phyloP scores from a whole-genome alignment of 2,113 vertebrate genomes.

The Heliornis fulica region DNA sequence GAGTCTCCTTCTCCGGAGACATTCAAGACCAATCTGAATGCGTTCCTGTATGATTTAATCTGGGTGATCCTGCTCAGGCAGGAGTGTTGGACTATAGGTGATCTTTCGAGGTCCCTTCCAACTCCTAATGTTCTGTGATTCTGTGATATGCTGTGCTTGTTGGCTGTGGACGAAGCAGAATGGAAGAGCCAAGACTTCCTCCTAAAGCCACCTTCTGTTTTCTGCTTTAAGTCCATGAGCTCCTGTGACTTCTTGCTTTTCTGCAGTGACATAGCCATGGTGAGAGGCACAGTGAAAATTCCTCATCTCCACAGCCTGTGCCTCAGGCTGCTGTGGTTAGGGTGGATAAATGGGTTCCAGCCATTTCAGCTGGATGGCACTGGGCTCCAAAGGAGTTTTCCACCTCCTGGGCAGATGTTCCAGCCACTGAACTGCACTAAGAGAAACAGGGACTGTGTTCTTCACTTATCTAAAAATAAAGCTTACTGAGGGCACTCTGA shows the following conservation, averaged over 20 bases:
- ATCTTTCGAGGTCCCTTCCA: too few relatives aligned
- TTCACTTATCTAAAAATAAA: slow-evolving; percentile 18
- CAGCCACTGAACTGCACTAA: not conserved
- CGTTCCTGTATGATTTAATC: too few relatives aligned
- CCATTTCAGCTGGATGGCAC: not conserved
- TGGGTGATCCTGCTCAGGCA: too few relatives aligned
- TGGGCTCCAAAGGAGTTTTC: not conserved
- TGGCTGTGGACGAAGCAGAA: not conserved
- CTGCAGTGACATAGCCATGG: not conserved
- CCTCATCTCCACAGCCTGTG: not conserved
- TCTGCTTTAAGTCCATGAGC: not conserved
- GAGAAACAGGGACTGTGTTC: not conserved
- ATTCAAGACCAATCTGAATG: too few relatives aligned
- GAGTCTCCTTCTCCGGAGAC: too few relatives aligned
- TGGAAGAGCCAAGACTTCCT: not conserved
- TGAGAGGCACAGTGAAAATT: not conserved
- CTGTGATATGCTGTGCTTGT: accelerated
- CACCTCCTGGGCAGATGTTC: not conserved
- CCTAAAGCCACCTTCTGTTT: not conserved
- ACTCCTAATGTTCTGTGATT: too few relatives aligned
- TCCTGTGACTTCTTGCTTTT: not conserved
- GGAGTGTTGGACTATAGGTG: too few relatives aligned
- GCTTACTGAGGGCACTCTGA: not conserved
- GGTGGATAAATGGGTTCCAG: not conserved
- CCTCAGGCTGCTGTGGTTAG: not conserved